Conservation (phyloP, 37 sponge, comb jelly and placozoan species). For the Cliona cf. orientalis region DNA sequence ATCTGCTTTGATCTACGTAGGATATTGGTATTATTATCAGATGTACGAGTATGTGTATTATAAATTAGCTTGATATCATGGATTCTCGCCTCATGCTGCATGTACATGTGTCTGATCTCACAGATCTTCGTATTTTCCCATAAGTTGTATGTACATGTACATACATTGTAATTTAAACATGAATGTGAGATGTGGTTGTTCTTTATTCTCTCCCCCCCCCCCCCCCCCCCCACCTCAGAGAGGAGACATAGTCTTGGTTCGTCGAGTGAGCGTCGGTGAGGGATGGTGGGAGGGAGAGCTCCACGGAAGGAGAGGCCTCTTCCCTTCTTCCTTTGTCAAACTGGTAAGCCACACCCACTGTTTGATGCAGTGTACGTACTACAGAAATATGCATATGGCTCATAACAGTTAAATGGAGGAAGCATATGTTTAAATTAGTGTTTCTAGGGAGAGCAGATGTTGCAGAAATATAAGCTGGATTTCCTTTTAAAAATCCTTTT, state of each 20-base stretch:
- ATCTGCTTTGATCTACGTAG: too few relatives aligned
- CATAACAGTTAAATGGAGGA: too few relatives aligned
- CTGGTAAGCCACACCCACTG: slow-evolving; percentile 75
- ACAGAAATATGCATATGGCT: too few relatives aligned
- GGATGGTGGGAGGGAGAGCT: slow-evolving; percentile 88
- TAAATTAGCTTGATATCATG: too few relatives aligned
- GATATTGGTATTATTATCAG: too few relatives aligned
- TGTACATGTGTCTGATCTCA: neutral
- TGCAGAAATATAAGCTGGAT: too few relatives aligned
- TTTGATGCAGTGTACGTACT: too few relatives aligned
- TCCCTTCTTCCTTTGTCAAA: slow-evolving; percentile 73
- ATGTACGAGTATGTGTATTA: too few relatives aligned
- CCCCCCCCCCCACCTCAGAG: slow-evolving; percentile 45
- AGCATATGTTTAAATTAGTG: too few relatives aligned
- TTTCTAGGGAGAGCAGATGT: too few relatives aligned
- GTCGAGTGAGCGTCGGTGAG: slow-evolving; percentile 64
- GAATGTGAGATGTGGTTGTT: neutral
- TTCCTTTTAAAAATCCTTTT: too few relatives aligned
- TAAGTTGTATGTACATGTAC: slow-evolving; percentile 18
- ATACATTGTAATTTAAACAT: neutral
- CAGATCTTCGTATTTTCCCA: neutral
- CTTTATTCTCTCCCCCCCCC: slow-evolving; percentile 3
- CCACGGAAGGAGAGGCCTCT: slow-evolving; percentile 69
- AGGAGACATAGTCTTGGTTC: slow-evolving; percentile 71
- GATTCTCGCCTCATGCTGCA: too few relatives aligned